Evolutionary conservation across 1,140 invertebrate genomes (phyloP), one percentile per base, ranked within the genome.

Genomic region (Gryon sp.): DNA sequence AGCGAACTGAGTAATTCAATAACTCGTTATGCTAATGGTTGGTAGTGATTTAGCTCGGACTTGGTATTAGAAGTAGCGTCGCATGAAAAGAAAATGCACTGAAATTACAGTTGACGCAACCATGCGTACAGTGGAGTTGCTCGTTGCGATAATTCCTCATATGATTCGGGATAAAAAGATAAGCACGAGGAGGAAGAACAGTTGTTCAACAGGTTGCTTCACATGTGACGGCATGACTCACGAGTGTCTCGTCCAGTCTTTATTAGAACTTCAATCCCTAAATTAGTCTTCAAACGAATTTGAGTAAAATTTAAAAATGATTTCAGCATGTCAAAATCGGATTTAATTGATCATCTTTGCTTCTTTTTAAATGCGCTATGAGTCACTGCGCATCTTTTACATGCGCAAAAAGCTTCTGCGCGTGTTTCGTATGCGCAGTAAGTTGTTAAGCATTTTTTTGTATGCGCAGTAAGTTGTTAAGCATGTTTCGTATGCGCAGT

Each of bases 181-280:
- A 55, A 55, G 11, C 38, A 68, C 57, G 32, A 24, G 30, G 15
- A 57, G 40, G 52, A 68, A 68, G 63, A 66, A 55, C 62, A 66
- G 62, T 66, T 66, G 62, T 55, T 66, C 50, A 66, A 65, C 60
- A 65, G 46, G 60, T 52, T 65, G 46, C 36, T 52, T 41, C 41
- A 60, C 40, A 46, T 57, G 59, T 9, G 26, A 22, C 55, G 24
- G 3, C 18, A 18, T n/a, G 38, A 45, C n/a, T 12, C 15, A 12
- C 2, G 38, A 5, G 15, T 26, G 22, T 24, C 22, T 24, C 22
- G n/a, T n/a, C n/a, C n/a, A n/a, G n/a, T 24, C 22, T 24, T 24
- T 24, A 24, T 3, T 32, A n/a, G n/a, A n/a, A n/a, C n/a, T n/a
- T n/a, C n/a, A n/a, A n/a, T n/a, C n/a, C n/a, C n/a, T n/a, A n/a